These are phyloP conservation scores for Limenitis camilla DNA, from an alignment of 2,888 invertebrate species.

Conservation along the genomic window DNA sequence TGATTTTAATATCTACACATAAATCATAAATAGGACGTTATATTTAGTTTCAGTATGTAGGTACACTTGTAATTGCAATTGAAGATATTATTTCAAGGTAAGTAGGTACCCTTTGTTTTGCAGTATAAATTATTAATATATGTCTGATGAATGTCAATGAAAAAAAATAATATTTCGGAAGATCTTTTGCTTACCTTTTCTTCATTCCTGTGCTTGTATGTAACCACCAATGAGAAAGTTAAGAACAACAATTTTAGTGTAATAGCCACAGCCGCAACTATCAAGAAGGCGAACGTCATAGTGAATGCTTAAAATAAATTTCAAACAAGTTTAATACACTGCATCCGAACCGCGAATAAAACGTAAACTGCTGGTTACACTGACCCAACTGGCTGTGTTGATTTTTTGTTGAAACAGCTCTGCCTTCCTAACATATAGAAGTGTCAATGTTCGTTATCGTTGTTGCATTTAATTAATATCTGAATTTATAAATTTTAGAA, in stretches of 20 bases:
- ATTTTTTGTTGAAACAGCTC: conserved; percentile 1
- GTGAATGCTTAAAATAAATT: conserved; percentile 6
- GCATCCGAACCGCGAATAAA: conserved; percentile 12
- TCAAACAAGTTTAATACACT: conserved; percentile 6
- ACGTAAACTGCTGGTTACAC: conserved; percentile 12
- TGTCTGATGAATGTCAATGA: too few relatives aligned
- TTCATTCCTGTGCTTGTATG: conserved; percentile 16
- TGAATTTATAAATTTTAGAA: background rate
- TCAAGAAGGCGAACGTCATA: conserved; percentile 45
- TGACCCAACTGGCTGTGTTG: conserved; percentile 13
- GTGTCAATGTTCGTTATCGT: background rate
- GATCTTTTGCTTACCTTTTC: conserved; percentile 30
- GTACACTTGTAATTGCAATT: too few relatives aligned
- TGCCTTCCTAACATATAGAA: conserved; percentile 3
- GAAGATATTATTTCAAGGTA: too few relatives aligned
- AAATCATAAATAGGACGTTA: too few relatives aligned
- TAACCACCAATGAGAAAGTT: conserved; percentile 47
- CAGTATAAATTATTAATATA: too few relatives aligned
- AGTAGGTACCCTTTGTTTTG: too few relatives aligned
- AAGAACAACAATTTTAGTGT: conserved; percentile 58
- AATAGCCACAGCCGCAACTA: conserved; percentile 60
- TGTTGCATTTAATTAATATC: background rate
- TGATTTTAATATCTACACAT: too few relatives aligned
- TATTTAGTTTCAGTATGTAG: too few relatives aligned
- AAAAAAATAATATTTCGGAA: background rate